Evolutionary conservation across 1,140 invertebrate species (phyloP).

Genomic region (Hermatobates lingyangjiaoensis): DNA sequence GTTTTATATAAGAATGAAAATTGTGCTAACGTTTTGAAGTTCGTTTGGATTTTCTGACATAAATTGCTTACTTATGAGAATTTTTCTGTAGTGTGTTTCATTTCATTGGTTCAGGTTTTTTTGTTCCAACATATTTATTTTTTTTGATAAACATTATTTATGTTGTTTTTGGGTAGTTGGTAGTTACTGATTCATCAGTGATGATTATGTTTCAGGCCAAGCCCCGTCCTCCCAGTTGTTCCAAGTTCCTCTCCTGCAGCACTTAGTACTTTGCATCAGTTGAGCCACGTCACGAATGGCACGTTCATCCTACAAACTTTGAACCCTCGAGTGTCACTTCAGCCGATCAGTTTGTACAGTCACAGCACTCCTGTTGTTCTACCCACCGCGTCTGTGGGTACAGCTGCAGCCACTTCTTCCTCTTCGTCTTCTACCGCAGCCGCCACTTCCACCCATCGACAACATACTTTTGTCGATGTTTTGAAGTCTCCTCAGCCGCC

Average conservation of each 20-base stretch:
- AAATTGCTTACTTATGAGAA: too few relatives aligned
- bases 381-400: too few relatives aligned
- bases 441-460: not conserved
- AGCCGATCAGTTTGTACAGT: conserved; percentile 8
- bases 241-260: conserved; percentile 9
- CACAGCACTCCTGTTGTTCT: not conserved
- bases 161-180: not conserved
- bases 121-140: too few relatives aligned
- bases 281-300: conserved; percentile 8
- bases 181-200: not conserved
- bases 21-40: too few relatives aligned
- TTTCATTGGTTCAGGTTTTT: too few relatives aligned
- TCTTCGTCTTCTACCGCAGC: conserved; percentile 1
- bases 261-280: conserved; percentile 10
- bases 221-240: conserved; percentile 17
- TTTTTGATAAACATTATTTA: too few relatives aligned
- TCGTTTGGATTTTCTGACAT: too few relatives aligned
- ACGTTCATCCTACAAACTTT: conserved; percentile 10
- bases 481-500: conserved; percentile 10
- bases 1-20: too few relatives aligned
- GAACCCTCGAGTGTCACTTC: conserved; percentile 7
- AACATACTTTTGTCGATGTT: conserved; percentile 9
- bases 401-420: too few relatives aligned
- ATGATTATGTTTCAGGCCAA: conserved; percentile 19
- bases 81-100: too few relatives aligned